Evolutionary conservation across 2,797 vertebrate species (phyloP), one percentile per base, ranked within the genome.

Genomic region (Molossus alvarezi): DNA sequence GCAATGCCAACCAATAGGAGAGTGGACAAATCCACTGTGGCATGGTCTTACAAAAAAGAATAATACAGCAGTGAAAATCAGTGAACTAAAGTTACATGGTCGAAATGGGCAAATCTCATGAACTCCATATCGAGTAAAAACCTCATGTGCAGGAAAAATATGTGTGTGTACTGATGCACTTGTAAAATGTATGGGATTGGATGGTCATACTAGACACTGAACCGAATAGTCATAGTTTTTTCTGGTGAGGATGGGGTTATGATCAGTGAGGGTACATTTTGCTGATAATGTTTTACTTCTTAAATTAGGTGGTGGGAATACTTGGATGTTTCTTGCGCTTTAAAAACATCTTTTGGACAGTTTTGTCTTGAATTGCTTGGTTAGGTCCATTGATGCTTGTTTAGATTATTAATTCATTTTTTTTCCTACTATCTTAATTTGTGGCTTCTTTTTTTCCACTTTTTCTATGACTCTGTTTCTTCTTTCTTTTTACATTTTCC

Each of bases 341-440:
- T 13, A 33, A 65, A 86, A 79, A 64, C 18, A 33, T 33, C 17
- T 58, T 71, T 33, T 81, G 79, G 21, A 45, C 10, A 33, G 18
- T 84, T 17, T 65, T 15, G 1, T 84, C 51, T 80, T 58, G 65
- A 88, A 53, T 53, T 76, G 48, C 21, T 60, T 87, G 37, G 14
- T 75, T 80, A 64, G 25, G 18, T 18, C 0, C 14, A 45, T 69
- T 88, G 82, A 27, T 51, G 13, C 62, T 83, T 84, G 83, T 41
- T 86, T 93, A 67, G 48, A 33, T 80, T 57, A 53, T 60, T 57
- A 27, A 92, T 75, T 89, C 37, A 27, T 48, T 83, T 91, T 83
- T 87, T 76, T 93, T 33, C 33, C 41, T 95, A 11, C 58, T 71
- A 25, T 65, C 13, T 79, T 64, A 37, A 21, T 83, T 83, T 71